These are phyloP conservation scores for Lordiphosa mommai DNA, from an alignment of 1,140 invertebrate genomes.

Conservation along the genomic window DNA sequence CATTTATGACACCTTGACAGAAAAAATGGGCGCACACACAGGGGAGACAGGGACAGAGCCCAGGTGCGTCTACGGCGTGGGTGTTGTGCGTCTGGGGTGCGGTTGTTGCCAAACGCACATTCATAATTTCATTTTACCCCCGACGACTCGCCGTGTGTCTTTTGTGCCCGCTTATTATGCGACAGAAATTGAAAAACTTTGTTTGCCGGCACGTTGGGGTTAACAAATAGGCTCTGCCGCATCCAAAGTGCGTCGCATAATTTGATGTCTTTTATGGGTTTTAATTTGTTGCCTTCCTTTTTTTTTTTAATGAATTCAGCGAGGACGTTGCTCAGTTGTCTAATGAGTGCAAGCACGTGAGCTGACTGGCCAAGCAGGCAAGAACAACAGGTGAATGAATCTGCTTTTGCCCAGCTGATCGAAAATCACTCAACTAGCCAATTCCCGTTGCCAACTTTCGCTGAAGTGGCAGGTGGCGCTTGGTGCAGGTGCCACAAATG, in stretches of 20 bases:
- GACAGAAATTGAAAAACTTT: constrained; percentile 77
- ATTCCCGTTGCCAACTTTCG: not conserved
- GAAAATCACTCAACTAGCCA: constrained; percentile 18
- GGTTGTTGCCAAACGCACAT: constrained; percentile 67
- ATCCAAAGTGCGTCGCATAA: constrained; percentile 62
- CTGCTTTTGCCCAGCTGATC: constrained; percentile 21
- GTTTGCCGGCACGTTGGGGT: constrained; percentile 70
- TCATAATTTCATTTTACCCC: constrained; percentile 73
- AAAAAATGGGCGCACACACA: constrained; percentile 63
- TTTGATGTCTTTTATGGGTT: constrained; percentile 74
- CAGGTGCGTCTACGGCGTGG: constrained; percentile 9
- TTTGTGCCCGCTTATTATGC: constrained; percentile 68
- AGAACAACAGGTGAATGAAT: constrained; percentile 36
- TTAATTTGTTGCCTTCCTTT: constrained; percentile 59
- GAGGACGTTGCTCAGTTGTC: constrained; percentile 13
- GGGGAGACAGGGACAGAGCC: not conserved
- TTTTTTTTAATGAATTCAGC: constrained; percentile 52
- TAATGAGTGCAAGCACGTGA: constrained; percentile 41
- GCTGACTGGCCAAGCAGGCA: not conserved
- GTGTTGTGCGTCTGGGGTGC: constrained; percentile 57
- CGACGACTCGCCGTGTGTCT: constrained; percentile 25
- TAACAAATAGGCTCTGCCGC: constrained; percentile 65
- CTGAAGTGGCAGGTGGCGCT: too few species aligned
- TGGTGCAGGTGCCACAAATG: not conserved
- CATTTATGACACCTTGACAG: constrained; percentile 76